Evolutionary conservation across 2,888 invertebrate species (phyloP), one percentile per base, ranked within the genome.

Genomic region (Tetranychus truncatus): DNA sequence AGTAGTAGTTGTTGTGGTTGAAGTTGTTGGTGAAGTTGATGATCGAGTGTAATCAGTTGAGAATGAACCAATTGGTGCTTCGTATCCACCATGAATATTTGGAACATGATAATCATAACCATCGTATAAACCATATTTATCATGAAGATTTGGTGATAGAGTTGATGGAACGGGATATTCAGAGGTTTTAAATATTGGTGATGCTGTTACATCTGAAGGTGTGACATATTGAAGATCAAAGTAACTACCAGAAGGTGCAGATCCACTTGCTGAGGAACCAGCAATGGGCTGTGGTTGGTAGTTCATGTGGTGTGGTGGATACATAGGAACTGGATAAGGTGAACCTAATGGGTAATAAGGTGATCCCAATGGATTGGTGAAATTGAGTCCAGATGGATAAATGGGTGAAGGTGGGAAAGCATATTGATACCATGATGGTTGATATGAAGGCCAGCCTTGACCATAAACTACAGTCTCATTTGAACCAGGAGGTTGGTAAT

Each of bases 391-490:
- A 24, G 20, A 11, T 18, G 69, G 69, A 69, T 69, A 69, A 21
- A 69, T 69, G 20, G 69, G 69, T 20, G 20, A 24, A 15, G 55
- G 55, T 1, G 69, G 69, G 69, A 69, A 69, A 69, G 69, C 69
- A 24, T 69, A 72, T 72, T 72, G 72, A 46, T 72, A 72, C 72
- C 72, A 72, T 34, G 34, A 44, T 8, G 72, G 72, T 72, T 24
- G 72, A 69, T 69, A 69, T 4, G 45, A 46, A 34, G 72, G 72
- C 72, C 72, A 72, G 18, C 69, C 69, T 69, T 69, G 69, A 69
- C 69, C 69, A 21, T 24, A 69, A 7, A 69, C 69, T 5, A 69
- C 34, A 1, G 69, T 24, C 11, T 69, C 69, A 69, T 69, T 69
- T 20, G 69, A 20, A 21, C 69, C 69, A 20, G 67, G n/a, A 9